Conservation (phyloP, 2,113 vertebrate genomes). For the Centropristis striata region DNA sequence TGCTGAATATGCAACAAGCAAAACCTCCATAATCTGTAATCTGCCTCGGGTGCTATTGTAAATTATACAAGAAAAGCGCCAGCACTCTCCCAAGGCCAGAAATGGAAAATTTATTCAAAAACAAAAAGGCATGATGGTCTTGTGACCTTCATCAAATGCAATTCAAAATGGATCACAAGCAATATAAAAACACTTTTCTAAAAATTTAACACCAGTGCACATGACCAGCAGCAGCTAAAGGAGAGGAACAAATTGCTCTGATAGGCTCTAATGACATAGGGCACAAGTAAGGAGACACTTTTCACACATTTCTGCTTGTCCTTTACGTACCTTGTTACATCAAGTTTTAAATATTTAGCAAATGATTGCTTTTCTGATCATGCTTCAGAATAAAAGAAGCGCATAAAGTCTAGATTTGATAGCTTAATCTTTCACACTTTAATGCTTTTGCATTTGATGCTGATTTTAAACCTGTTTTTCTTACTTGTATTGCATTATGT, state of each 20-base stretch:
- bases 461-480: background rate
- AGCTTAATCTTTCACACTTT: background rate
- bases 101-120: background rate
- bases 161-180: background rate
- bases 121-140: background rate
- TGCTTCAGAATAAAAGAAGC: background rate
- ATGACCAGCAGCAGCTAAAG: background rate
- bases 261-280: background rate
- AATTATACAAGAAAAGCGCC: background rate
- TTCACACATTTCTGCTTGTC: background rate
- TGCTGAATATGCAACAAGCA: background rate
- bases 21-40: background rate
- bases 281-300: background rate
- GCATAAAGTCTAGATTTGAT: background rate
- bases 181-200: too few relatives aligned
- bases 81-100: background rate
- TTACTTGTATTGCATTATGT: background rate
- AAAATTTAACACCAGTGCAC: background rate
- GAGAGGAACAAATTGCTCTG: background rate
- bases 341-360: background rate
- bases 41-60: rapidly evolving
- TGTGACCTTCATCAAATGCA: conserved; percentile 13
- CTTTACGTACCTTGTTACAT: background rate
- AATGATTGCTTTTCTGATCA: background rate
- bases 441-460: background rate